Percentiles rank a stretch among this genome's conserved stretches.
Conservation (phyloP, 2,113 vertebrate species). For the Beaufortia kweichowensis region DNA sequence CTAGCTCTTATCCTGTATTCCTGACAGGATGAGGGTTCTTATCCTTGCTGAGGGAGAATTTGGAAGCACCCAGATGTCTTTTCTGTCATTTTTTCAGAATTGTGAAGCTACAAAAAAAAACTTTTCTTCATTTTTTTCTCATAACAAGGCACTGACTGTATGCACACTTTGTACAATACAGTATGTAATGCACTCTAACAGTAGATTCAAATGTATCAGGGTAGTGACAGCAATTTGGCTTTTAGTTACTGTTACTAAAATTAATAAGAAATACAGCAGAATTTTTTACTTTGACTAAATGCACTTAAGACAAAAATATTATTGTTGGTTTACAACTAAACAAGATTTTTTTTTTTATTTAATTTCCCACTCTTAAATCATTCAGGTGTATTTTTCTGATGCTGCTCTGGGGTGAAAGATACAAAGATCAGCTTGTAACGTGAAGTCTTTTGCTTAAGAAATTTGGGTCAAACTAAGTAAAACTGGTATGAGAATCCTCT, state of each 20-base stretch:
- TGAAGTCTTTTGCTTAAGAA: constrained; percentile 5
- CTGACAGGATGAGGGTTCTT: not conserved
- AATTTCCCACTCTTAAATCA: not conserved
- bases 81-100: not conserved
- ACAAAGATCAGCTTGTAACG: not conserved
- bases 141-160: too few species aligned
- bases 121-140: too few species aligned
- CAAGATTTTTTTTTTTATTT: too few species aligned
- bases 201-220: not conserved
- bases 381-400: not conserved
- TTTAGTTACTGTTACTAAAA: not conserved
- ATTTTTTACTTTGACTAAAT: too few species aligned
- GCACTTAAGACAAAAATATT: too few species aligned
- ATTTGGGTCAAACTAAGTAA: constrained; percentile 48
- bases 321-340: too few species aligned
- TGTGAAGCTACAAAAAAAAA: not conserved
- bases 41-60: too few species aligned
- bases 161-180: too few species aligned
- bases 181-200: not conserved
- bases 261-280: too few species aligned
- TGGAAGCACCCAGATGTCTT: not conserved
- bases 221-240: not conserved
- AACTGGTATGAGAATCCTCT: constrained; percentile 28
- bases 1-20: not conserved
- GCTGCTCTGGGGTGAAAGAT: not conserved